Base-by-base conservation (phyloP, 2,113 vertebrate genomes). In the Hirundichthys speculiger region DNA sequence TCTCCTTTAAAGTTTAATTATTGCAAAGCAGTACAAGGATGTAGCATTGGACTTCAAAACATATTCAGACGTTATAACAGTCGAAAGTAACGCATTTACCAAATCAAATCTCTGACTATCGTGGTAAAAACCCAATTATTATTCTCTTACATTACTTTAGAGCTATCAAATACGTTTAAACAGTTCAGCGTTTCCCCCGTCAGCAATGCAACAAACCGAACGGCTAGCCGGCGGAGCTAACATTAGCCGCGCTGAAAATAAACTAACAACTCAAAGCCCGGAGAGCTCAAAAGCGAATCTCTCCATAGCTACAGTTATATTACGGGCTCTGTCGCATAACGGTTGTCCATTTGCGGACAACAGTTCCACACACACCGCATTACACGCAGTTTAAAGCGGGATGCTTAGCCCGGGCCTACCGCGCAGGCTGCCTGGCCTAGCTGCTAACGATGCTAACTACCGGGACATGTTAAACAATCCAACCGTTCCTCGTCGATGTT, bases 401-500 rank as follows among this genome's bases (percentile, higher is more conserved):
- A n/a, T n/a, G n/a, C n/a, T n/a, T n/a, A n/a, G n/a, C n/a, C n/a
- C n/a, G n/a, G n/a, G n/a, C n/a, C n/a, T n/a, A n/a, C n/a, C n/a
- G n/a, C n/a, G 24, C 59, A 73, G 68, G 73, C 72, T 13, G 19
- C 56, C 58, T 71, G 40, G 84, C 77, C 82, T 58, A 48, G 24
- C 4, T 80, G 83, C 78, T 86, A 85, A 75, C 48, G 43, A n/a
- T n/a, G n/a, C 64, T 63, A 75, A 73, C 75, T 81, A 73, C 72
- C 47, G 74, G 76, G 77, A 34, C 30, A 10, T 34, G 11, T 82
- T 69, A 34, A 80, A 69, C 75, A 76, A 66, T 75, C 84, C 50
- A 68, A 80, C 73, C 77, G 49, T 79, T 83, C 73, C 67, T 80
- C 83, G 86, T 79, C 68, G 84, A 85, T 75, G 80, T 34, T 69